These are phyloP conservation scores for Euglossa dilemma DNA, from an alignment of 1,140 invertebrate genomes.

Conservation along the genomic window DNA sequence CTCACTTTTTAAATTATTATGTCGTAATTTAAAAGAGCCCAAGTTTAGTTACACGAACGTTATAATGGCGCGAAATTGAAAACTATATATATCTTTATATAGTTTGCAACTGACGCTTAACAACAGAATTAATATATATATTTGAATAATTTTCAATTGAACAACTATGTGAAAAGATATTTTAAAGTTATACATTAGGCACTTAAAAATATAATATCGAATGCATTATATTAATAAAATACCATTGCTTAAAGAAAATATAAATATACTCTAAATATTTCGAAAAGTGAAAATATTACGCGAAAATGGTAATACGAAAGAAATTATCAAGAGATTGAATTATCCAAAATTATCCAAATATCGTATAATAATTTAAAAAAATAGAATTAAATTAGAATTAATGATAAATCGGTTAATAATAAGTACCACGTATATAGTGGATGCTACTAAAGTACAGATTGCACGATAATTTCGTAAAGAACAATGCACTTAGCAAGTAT, in stretches of 20 bases:
- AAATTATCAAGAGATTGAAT: neutral
- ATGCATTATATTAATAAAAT: neutral
- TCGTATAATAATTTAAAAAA: neutral
- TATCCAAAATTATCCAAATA: neutral
- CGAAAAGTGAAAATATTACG: neutral
- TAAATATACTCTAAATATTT: conserved; percentile 8
- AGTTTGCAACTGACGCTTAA: neutral
- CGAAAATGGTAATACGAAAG: neutral
- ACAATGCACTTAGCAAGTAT: neutral
- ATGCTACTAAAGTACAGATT: neutral
- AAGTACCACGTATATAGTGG: no score
- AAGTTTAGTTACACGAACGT: neutral
- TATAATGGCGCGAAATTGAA: neutral
- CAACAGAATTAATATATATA: neutral
- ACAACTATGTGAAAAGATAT: no score
- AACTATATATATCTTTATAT: neutral
- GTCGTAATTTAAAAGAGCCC: neutral
- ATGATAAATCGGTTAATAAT: neutral
- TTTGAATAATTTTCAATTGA: neutral
- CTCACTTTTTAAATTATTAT: neutral
- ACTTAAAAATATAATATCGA: neutral
- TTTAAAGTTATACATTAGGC: neutral
- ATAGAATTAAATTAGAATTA: no score
- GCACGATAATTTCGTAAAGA: conserved; percentile 5
- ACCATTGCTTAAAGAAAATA: neutral